Percentiles rank a stretch among this genome's conserved stretches.
These are phyloP conservation scores for Ceyx melanurus DNA, from an alignment of 2,113 vertebrate genomes.

Conservation along the genomic window DNA sequence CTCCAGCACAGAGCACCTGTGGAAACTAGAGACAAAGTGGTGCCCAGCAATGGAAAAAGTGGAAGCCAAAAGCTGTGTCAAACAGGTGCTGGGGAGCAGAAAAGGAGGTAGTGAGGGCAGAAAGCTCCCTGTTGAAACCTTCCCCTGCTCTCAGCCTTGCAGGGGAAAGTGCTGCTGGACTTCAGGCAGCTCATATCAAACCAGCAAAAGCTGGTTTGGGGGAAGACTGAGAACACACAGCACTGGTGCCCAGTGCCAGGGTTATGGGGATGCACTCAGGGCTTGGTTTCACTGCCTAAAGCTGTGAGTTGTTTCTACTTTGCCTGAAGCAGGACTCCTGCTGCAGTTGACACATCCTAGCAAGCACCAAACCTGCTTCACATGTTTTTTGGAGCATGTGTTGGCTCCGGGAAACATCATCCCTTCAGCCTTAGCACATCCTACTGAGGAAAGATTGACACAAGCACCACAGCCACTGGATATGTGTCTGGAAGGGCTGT, in stretches of 20 bases:
- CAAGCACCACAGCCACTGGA: not conserved
- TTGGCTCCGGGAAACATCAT: not conserved
- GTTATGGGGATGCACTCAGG: not conserved
- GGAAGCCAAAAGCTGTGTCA: not conserved
- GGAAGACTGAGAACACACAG: not conserved
- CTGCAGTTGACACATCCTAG: not conserved
- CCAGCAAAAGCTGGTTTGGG: not conserved
- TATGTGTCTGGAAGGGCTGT: accelerated
- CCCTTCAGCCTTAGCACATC: not conserved
- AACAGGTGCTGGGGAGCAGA: not conserved
- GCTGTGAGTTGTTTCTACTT: not conserved
- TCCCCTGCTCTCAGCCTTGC: accelerated
- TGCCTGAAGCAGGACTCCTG: not conserved
- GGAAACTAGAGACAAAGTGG: conserved; percentile 34
- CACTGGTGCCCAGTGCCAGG: accelerated
- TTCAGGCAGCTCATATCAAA: not conserved
- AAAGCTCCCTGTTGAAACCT: not conserved
- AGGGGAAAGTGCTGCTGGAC: not conserved
- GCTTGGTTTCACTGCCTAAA: not conserved
- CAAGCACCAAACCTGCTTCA: not conserved
- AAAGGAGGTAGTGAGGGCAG: not conserved
- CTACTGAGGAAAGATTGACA: not conserved
- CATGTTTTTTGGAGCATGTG: too few relatives aligned
- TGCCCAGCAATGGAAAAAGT: conserved; percentile 18
- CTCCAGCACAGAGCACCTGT: not conserved